phyloP scores from a whole-genome alignment of 1,140 invertebrate genomes.

The Drosophila aff. region DNA sequence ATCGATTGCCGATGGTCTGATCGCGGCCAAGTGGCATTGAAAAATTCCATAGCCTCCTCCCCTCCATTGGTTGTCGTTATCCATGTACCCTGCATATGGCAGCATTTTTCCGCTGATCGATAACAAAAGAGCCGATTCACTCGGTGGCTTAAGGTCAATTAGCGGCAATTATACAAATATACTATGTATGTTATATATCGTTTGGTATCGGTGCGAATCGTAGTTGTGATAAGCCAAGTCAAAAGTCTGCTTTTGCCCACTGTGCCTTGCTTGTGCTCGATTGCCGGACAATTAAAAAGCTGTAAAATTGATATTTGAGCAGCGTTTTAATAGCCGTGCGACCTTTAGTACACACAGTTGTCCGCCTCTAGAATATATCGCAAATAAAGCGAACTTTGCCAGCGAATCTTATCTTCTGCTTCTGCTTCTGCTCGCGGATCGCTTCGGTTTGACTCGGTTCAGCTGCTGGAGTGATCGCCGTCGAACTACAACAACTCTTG shows the following conservation, averaged over 20 bases:
- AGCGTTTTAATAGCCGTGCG: constrained; percentile 34
- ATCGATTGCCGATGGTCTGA: constrained; percentile 16
- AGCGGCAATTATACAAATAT: constrained; percentile 33
- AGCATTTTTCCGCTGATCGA: constrained; percentile 11
- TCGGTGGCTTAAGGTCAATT: constrained; percentile 45
- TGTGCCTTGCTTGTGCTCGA: constrained; percentile 8
- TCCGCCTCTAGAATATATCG: constrained; percentile 20
- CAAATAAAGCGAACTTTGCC: constrained; percentile 37
- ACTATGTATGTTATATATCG: constrained; percentile 23
- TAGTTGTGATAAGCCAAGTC: constrained; percentile 33
- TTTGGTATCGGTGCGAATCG: constrained; percentile 1
- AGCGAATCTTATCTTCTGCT: constrained; percentile 32
- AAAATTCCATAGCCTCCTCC: constrained; percentile 20
- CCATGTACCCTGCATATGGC: constrained; percentile 9
- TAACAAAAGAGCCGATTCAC: constrained; percentile 38
- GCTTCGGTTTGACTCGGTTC: constrained; percentile 22
- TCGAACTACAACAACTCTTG: constrained; percentile 9
- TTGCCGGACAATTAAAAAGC: constrained; percentile 41
- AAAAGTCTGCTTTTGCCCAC: constrained; percentile 18
- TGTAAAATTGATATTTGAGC: constrained; percentile 51
- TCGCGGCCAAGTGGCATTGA: constrained; percentile 14
- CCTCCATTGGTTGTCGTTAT: background rate
- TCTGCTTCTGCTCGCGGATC: constrained; percentile 13
- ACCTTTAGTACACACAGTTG: constrained; percentile 41
- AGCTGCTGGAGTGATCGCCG: constrained; percentile 16